Conservation (phyloP, 2,888 invertebrate genomes). For the Caenorhabditis becei region DNA sequence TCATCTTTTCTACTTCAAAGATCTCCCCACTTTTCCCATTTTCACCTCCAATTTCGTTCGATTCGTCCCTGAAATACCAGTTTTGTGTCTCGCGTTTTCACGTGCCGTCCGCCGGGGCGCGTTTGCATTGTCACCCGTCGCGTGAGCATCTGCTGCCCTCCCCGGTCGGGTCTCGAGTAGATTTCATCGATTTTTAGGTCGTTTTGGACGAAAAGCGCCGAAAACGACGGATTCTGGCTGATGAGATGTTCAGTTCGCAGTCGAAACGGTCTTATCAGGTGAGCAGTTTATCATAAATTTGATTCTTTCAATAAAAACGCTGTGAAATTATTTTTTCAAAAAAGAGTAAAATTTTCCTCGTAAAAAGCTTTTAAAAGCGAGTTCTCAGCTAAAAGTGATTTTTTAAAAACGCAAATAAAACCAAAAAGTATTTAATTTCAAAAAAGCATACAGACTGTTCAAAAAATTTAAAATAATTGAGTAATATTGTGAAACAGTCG, state of each 20-base stretch:
- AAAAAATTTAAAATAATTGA: no score
- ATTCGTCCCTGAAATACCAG: neutral
- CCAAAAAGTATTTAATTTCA: no score
- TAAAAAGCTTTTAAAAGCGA: no score
- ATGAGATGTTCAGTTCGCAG: slow-evolving; percentile 36
- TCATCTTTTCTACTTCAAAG: neutral
- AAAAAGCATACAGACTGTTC: no score
- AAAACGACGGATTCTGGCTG: neutral
- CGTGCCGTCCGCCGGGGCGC: slow-evolving; percentile 34
- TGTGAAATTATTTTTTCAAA: no score
- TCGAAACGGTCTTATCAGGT: slow-evolving; percentile 43
- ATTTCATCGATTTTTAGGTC: neutral
- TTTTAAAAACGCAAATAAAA: no score
- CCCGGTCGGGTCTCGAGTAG: neutral
- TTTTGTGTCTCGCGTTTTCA: slow-evolving; percentile 1
- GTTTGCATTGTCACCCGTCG: slow-evolving; percentile 11
- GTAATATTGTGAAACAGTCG: no score
- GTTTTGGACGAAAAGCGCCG: neutral
- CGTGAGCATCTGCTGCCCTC: neutral
- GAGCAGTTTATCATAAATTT: neutral
- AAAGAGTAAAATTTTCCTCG: no score
- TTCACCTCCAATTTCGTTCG: neutral
- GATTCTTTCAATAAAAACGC: no score
- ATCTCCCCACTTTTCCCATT: neutral
- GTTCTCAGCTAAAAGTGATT: no score